Evolutionary conservation across 2,888 invertebrate genomes (phyloP).

Genomic region (Archips xylosteana): DNA sequence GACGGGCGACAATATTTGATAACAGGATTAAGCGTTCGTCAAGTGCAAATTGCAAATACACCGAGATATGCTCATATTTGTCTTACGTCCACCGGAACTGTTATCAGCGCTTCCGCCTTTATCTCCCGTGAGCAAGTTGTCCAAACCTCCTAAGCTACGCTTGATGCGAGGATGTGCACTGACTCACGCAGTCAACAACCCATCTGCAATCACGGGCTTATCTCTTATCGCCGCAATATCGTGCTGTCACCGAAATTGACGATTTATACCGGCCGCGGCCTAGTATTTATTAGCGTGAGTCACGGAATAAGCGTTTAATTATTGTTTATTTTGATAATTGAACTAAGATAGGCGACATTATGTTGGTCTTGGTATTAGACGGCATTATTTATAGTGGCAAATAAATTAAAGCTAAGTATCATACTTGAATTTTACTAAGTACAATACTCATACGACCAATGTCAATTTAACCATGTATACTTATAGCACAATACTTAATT

Average conservation of each 20-base stretch:
- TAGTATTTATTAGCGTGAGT: not conserved
- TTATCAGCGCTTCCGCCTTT: constrained; percentile 5
- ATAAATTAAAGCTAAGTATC: not conserved
- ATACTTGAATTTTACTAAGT: too few relatives aligned
- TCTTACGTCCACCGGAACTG: constrained; percentile 5
- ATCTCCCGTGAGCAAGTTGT: not conserved
- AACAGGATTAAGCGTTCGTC: not conserved
- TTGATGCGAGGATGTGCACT: not conserved
- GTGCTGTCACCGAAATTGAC: not conserved
- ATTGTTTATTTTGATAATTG: constrained; percentile 1
- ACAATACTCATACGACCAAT: too few relatives aligned
- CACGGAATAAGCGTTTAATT: not conserved
- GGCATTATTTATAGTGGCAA: too few relatives aligned
- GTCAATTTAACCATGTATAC: too few relatives aligned
- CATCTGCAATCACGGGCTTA: constrained; percentile 10
- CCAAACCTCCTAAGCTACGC: not conserved
- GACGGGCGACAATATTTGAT: not conserved
- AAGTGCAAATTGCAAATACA: constrained; percentile 6
- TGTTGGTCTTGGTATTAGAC: not conserved
- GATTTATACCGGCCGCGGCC: constrained; percentile 3
- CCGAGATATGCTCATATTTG: not conserved
- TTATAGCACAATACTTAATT: too few relatives aligned
- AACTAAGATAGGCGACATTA: not conserved
- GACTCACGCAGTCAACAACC: constrained; percentile 10
- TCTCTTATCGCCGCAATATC: constrained; percentile 1